Percentiles rank a stretch among this genome's conserved stretches.
These are phyloP conservation scores for Protaetia brevitarsis DNA, from an alignment of 1,140 invertebrate species.

Conservation along the genomic window DNA sequence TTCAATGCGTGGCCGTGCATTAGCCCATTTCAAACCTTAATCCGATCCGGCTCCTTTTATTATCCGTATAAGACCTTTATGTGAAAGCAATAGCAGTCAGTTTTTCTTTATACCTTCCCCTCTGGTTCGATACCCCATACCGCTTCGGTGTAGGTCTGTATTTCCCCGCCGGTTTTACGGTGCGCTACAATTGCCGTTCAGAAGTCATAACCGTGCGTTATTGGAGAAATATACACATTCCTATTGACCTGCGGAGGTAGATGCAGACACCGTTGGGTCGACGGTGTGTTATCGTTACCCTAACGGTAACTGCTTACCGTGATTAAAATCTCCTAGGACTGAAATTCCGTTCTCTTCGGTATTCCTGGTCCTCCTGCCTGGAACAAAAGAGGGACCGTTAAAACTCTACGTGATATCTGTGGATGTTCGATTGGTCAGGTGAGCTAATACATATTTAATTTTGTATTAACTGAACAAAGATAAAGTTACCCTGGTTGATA, in stretches of 20 bases:
- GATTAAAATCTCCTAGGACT: conserved; percentile 45
- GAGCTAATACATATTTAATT: conserved; percentile 5
- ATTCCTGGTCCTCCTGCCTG: conserved; percentile 38
- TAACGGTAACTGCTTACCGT: conserved; percentile 41
- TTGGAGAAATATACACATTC: not conserved
- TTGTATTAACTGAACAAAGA: no score
- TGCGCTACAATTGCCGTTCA: not conserved
- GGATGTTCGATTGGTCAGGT: conserved; percentile 1
- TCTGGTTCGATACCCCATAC: not conserved
- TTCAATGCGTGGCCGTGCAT: conserved; percentile 1
- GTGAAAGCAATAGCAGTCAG: conserved; percentile 3
- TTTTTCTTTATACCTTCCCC: conserved; percentile 8
- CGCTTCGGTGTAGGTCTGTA: not conserved
- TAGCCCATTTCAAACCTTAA: conserved; percentile 10
- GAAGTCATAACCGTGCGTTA: not conserved
- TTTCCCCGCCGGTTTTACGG: not conserved
- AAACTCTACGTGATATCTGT: conserved; percentile 9
- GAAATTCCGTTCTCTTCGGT: conserved; percentile 46
- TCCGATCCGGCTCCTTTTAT: not conserved
- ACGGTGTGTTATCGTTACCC: not conserved
- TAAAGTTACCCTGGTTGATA: no score
- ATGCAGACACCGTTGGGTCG: not conserved
- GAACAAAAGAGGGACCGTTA: conserved; percentile 27
- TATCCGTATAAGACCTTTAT: conserved; percentile 11
- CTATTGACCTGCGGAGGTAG: not conserved